phyloP scores from a whole-genome alignment of 2,113 vertebrate species.

The Bungarus multicinctus region DNA sequence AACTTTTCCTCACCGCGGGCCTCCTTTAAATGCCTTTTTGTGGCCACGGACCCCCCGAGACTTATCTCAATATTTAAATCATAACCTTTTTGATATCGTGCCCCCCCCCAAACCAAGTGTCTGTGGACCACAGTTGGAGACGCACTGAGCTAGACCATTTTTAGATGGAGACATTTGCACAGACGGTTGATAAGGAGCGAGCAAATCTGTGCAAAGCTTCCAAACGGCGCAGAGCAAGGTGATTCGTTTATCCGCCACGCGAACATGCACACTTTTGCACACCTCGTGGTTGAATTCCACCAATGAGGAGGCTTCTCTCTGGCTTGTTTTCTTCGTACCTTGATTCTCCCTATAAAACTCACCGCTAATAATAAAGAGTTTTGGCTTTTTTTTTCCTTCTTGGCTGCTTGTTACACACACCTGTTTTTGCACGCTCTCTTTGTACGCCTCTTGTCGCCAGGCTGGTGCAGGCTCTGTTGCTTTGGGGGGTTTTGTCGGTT shows the following conservation, averaged over 20 bases:
- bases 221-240: neutral
- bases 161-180: neutral
- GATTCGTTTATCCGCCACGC: too few relatives aligned
- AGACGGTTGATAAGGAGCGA: constrained; percentile 1
- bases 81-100: neutral
- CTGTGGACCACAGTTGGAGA: neutral
- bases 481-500: neutral
- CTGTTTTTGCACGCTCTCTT: neutral
- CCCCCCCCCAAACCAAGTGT: too few relatives aligned
- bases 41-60: too few relatives aligned
- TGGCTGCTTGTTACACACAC: neutral
- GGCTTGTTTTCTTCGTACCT: neutral
- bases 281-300: neutral
- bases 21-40: neutral
- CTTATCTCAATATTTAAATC: neutral
- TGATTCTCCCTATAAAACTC: neutral
- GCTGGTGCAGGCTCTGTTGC: neutral
- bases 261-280: neutral
- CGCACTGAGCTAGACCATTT: constrained; percentile 56
- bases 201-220: neutral
- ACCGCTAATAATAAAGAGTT: neutral
- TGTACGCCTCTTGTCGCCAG: neutral
- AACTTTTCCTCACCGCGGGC: neutral
- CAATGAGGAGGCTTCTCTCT: neutral
- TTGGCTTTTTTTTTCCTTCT: neutral